These are phyloP conservation scores for Brachionichthys hirsutus DNA, from an alignment of 2,113 vertebrate genomes.

Conservation along the genomic window DNA sequence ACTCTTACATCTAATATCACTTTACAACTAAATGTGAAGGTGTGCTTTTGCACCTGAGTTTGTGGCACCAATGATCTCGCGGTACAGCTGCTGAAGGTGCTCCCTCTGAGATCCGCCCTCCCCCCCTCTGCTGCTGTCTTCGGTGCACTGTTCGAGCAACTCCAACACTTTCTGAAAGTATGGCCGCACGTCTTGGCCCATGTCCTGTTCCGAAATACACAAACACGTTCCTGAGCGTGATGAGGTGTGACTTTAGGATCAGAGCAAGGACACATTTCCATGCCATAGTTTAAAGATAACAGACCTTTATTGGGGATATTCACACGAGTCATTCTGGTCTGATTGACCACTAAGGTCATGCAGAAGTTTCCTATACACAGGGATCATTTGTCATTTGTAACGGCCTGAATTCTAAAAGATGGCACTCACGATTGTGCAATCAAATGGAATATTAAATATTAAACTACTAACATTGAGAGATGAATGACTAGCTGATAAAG, in stretches of 20 bases:
- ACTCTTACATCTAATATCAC: too few relatives aligned
- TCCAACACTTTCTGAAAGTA: conserved; percentile 86
- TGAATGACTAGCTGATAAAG: too few relatives aligned
- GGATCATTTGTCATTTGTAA: too few relatives aligned
- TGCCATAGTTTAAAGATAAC: conserved; percentile 15
- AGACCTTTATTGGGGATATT: conserved; percentile 31
- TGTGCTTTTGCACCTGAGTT: conserved; percentile 62
- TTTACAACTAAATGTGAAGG: too few relatives aligned
- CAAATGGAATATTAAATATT: too few relatives aligned
- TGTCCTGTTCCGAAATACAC: conserved; percentile 71
- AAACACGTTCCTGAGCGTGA: conserved; percentile 30
- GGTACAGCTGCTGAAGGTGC: conserved; percentile 80
- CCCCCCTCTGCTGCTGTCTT: conserved; percentile 44
- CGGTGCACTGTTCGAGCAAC: conserved; percentile 71
- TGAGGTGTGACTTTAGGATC: conserved; percentile 53
- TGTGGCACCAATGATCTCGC: conserved; percentile 62
- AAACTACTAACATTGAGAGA: too few relatives aligned
- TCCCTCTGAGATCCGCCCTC: conserved; percentile 57
- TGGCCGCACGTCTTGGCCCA: conserved; percentile 70
- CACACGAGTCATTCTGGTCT: not conserved
- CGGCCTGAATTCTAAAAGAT: too few relatives aligned
- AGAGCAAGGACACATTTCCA: conserved; percentile 39
- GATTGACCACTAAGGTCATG: too few relatives aligned
- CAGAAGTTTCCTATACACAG: too few relatives aligned
- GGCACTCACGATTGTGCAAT: too few relatives aligned